Percentiles rank a stretch among this genome's conserved stretches.
Evolutionary conservation across 2,888 invertebrate genomes (phyloP).

Genomic region (Diadegma fenestrale): DNA sequence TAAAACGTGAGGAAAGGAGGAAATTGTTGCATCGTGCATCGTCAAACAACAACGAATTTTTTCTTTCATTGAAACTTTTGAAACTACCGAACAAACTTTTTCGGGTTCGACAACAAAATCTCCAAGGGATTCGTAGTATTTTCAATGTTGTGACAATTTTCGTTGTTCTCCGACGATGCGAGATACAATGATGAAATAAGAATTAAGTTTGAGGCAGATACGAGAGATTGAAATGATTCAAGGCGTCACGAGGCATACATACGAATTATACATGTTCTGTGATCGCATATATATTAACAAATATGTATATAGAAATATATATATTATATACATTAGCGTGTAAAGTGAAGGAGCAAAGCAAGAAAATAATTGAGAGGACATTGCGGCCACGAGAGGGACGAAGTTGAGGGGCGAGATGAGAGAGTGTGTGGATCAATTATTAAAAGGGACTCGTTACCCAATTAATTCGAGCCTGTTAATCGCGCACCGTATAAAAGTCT

Average conservation of each 20-base stretch:
- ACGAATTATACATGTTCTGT: slow-evolving; percentile 81
- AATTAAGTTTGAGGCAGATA: slow-evolving; percentile 58
- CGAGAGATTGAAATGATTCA: slow-evolving; percentile 52
- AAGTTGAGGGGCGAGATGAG: not conserved
- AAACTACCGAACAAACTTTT: not conserved
- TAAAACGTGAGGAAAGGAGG: not conserved
- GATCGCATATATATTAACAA: slow-evolving; percentile 78
- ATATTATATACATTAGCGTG: slow-evolving; percentile 73
- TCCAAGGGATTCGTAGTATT: not conserved
- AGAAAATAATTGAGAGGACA: slow-evolving; percentile 28
- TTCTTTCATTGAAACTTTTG: not conserved
- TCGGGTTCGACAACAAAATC: not conserved
- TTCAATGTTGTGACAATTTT: not conserved
- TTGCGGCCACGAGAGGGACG: slow-evolving; percentile 9
- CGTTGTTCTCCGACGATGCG: not conserved
- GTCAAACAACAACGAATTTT: slow-evolving; percentile 53
- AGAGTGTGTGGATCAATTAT: not conserved
- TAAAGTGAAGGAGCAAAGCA: slow-evolving; percentile 32
- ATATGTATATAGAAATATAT: slow-evolving; percentile 65
- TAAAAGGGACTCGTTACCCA: slow-evolving; percentile 2
- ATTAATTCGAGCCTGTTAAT: slow-evolving; percentile 14
- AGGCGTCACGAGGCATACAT: slow-evolving; percentile 76
- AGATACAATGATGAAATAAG: slow-evolving; percentile 48
- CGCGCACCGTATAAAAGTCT: not conserved
- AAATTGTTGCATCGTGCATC: slow-evolving; percentile 60